Conservation (phyloP, 2,113 vertebrate species). For the Hiodon alosoides region DNA sequence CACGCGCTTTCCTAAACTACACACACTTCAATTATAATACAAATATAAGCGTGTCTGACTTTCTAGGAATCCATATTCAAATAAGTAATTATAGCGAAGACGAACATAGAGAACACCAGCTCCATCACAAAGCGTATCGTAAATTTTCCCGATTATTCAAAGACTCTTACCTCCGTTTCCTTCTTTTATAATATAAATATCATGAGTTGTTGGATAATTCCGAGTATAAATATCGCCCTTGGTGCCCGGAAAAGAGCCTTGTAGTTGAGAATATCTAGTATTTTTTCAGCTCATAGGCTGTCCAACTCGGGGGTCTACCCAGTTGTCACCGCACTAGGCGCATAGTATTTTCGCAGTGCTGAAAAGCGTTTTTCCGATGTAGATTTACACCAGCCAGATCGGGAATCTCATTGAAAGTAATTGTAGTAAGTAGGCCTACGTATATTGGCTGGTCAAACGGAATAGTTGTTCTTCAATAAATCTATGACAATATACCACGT, state of each 20-base stretch:
- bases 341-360: neutral
- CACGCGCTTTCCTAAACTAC: too few relatives aligned
- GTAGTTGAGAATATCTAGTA: neutral
- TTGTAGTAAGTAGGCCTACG: too few relatives aligned
- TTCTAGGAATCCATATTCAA: neutral
- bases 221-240: neutral
- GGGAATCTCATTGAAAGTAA: neutral
- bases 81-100: neutral
- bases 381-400: slow-evolving; percentile 3
- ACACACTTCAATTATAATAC: too few relatives aligned
- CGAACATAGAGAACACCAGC: neutral
- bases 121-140: too few relatives aligned
- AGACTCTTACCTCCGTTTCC: neutral
- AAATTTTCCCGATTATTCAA: too few relatives aligned
- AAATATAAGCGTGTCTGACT: too few relatives aligned
- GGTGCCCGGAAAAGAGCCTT: neutral
- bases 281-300: neutral
- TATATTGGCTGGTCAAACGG: neutral
- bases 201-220: neutral
- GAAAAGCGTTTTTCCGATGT: neutral
- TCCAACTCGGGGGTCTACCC: slow-evolving; percentile 5
- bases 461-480: neutral
- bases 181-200: neutral
- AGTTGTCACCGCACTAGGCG: slow-evolving; percentile 3
- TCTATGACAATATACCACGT: neutral